Conservation (phyloP, 2,113 vertebrate genomes). For the Petrocephalus microphthalmus region DNA sequence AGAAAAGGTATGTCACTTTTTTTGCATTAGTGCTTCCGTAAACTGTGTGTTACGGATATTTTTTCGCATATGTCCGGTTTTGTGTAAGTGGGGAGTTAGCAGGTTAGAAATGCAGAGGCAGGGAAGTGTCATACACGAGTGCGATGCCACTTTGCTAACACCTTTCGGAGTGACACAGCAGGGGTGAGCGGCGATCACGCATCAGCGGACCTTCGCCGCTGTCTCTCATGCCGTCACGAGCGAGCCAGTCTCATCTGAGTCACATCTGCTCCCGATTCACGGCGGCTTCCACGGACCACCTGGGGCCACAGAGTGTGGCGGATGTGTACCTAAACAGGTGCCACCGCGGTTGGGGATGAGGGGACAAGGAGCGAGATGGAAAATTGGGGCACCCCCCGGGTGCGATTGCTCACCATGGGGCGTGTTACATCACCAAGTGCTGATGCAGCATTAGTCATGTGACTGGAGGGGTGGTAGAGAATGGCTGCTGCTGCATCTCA, state of each 20-base stretch:
- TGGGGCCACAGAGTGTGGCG: neutral
- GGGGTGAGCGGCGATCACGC: neutral
- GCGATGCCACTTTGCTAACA: neutral
- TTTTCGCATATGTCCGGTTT: neutral
- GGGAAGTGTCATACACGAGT: neutral
- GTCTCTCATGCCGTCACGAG: neutral
- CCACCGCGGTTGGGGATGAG: neutral
- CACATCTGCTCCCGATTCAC: neutral
- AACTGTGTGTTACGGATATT: neutral
- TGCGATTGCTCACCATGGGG: neutral
- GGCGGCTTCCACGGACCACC: neutral
- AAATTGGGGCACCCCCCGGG: neutral
- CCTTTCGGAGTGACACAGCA: neutral
- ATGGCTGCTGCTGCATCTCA: neutral
- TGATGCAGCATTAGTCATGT: conserved; percentile 29
- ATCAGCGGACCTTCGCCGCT: neutral
- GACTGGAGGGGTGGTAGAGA: neutral
- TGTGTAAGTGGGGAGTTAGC: neutral
- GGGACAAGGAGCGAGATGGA: neutral
- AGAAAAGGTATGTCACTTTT: neutral
- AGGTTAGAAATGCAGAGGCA: neutral
- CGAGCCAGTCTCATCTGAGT: neutral
- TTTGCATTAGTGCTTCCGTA: neutral
- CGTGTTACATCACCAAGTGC: neutral
- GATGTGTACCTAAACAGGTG: neutral